These are phyloP conservation scores for Epsilonema sp. DNA, from an alignment of 2,888 invertebrate genomes.

Conservation along the genomic window DNA sequence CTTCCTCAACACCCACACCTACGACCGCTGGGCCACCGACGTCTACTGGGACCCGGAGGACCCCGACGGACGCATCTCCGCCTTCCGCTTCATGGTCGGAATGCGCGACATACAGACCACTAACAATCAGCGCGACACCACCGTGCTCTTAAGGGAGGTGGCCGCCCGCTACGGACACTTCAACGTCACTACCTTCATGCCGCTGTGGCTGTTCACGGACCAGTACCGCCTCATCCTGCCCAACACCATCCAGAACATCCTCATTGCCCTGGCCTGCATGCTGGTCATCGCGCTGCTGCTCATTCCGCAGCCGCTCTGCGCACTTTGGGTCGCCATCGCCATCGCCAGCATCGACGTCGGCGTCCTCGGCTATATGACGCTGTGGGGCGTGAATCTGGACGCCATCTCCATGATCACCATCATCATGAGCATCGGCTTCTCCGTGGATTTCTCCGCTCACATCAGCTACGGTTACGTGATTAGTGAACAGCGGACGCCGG, in stretches of 20 bases:
- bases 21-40: constrained; percentile 3
- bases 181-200: constrained; percentile 29
- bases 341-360: constrained; percentile 80
- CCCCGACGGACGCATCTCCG: background rate
- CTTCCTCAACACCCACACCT: background rate
- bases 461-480: constrained; percentile 26
- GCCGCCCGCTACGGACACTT: constrained; percentile 14
- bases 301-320: constrained; percentile 73
- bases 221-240: constrained; percentile 28
- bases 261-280: constrained; percentile 45
- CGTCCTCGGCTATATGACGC: constrained; percentile 83
- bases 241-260: constrained; percentile 27
- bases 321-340: constrained; percentile 80
- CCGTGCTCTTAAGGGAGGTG: constrained; percentile 16
- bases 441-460: constrained; percentile 71
- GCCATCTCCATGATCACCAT: constrained; percentile 64
- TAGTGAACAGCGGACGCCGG: constrained; percentile 8
- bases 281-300: constrained; percentile 78
- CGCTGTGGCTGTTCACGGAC: constrained; percentile 28
- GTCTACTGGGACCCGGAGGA: constrained; percentile 1
- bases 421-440: constrained; percentile 91
- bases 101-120: constrained; percentile 22
- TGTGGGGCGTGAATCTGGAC: constrained; percentile 68
- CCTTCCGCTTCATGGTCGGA: constrained; percentile 21
- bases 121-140: constrained; percentile 22